Evolutionary conservation across 1,140 invertebrate genomes (phyloP).

Genomic region (Scylla paramamosain): DNA sequence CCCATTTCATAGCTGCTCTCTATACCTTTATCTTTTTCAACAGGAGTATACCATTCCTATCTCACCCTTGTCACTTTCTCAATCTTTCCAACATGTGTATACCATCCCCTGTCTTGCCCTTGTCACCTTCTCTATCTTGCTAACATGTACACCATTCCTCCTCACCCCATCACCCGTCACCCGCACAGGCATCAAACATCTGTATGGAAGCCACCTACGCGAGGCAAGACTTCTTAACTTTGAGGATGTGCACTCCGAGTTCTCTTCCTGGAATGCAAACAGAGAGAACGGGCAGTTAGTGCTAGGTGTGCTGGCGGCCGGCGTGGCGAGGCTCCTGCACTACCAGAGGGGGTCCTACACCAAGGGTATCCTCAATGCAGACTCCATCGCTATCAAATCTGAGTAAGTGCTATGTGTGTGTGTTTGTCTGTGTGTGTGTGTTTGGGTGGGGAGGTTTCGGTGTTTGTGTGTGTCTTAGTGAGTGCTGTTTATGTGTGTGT

Average conservation of each 20-base stretch:
- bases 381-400: constrained; percentile 16
- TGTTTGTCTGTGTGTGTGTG: background rate
- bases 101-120: too few relatives aligned
- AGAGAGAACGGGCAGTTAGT: constrained; percentile 44
- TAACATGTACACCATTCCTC: too few relatives aligned
- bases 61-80: too few relatives aligned
- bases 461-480: too few relatives aligned
- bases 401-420: constrained; percentile 34
- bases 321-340: constrained; percentile 40
- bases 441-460: too few relatives aligned
- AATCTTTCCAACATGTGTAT: too few relatives aligned
- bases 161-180: background rate
- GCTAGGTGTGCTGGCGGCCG: constrained; percentile 44
- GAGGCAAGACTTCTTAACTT: constrained; percentile 34
- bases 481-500: too few relatives aligned
- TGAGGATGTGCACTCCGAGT: constrained; percentile 26
- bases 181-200: constrained; percentile 40
- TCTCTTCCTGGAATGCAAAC: constrained; percentile 50
- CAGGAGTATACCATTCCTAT: too few relatives aligned
- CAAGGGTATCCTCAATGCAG: constrained; percentile 54
- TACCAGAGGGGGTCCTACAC: constrained; percentile 30
- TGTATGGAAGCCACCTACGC: constrained; percentile 48
- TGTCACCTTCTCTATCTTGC: too few relatives aligned
- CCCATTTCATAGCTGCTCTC: too few relatives aligned
- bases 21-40: too few relatives aligned